Evolutionary conservation across 2,113 vertebrate species (phyloP), one percentile per base, ranked within the genome.

Genomic region (Xenopus borealis): DNA sequence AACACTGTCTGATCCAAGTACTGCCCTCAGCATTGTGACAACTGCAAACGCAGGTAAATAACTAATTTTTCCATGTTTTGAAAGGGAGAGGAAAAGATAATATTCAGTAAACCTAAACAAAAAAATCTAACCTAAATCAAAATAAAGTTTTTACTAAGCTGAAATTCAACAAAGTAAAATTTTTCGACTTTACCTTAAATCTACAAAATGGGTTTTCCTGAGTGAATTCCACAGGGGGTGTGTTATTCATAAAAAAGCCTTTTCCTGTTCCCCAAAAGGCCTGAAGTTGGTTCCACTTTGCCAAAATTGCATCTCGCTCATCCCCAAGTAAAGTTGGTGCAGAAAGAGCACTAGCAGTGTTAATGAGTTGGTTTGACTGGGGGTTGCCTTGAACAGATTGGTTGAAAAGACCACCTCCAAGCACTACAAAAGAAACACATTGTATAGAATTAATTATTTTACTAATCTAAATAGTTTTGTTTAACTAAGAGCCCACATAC

Each of bases 281-380:
- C 85, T 99, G 96, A 59, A 99, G 92, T 80, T 99, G 97, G 87
- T 99, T 99, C 97, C 97, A 99, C 67, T 96, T 98, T 72, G 96
- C 97, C 78, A 98, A 85, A 82, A 98, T 95, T 63, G 95, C 93
- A 80, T 99, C 96, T 1, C 96, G 94, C 84, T 99, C 96, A 55
- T 99, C 97, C 63, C 95, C 96, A 20, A 99, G 79, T 16, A 98
- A 86, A 0, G 93, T 94, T 0, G 95, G 97, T 6, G 96, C 96
- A 0, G 96, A 98, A 66, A 99, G 91, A 62, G 97, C 96, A 0
- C 94, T 98, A 71, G 96, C 96, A 57, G 94, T 97, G 81, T 98
- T 96, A 85, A 94, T 95, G n/a, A 99, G 91, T 52, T 97, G 95
- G 81, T 89, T 95, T 3, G 93, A 91, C 81, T 98, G 97, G 74